Evolutionary conservation across 2,113 vertebrate species (phyloP).

Genomic region (Talpa occidentalis): DNA sequence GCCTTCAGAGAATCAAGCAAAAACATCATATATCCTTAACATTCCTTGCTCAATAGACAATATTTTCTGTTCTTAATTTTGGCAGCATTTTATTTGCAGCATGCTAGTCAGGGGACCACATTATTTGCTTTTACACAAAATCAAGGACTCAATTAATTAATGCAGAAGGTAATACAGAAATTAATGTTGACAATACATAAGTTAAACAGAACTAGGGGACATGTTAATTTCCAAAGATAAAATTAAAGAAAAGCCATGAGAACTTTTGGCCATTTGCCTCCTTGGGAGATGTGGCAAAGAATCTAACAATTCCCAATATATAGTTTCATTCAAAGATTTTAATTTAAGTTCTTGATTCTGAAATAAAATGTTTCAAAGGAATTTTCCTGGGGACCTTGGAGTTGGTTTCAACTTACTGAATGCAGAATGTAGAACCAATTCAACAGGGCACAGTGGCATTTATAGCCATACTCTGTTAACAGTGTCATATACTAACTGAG

Average conservation of each 20-base stretch:
- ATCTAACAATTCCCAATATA: neutral
- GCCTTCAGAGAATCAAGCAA: constrained; percentile 23
- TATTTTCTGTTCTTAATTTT: constrained; percentile 47
- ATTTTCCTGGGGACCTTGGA: neutral
- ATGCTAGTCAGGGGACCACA: neutral
- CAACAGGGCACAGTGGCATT: neutral
- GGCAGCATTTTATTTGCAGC: neutral
- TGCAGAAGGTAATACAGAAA: neutral
- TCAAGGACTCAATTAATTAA: neutral
- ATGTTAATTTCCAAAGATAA: constrained; percentile 38
- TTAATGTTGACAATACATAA: neutral
- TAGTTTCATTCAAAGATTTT: neutral
- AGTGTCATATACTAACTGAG: neutral
- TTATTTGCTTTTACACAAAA: constrained; percentile 23
- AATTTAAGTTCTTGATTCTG: neutral
- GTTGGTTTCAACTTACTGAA: neutral
- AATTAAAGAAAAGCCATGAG: neutral
- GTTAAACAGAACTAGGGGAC: neutral
- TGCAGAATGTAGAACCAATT: neutral
- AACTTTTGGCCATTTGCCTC: neutral
- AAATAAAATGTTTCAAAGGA: too few relatives aligned
- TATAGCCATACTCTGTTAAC: too few relatives aligned
- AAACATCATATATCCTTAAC: constrained; percentile 1
- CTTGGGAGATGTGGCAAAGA: neutral
- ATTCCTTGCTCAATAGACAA: neutral